phyloP scores from a whole-genome alignment of 2,113 vertebrate genomes.

The Lepidothrix coronata region DNA sequence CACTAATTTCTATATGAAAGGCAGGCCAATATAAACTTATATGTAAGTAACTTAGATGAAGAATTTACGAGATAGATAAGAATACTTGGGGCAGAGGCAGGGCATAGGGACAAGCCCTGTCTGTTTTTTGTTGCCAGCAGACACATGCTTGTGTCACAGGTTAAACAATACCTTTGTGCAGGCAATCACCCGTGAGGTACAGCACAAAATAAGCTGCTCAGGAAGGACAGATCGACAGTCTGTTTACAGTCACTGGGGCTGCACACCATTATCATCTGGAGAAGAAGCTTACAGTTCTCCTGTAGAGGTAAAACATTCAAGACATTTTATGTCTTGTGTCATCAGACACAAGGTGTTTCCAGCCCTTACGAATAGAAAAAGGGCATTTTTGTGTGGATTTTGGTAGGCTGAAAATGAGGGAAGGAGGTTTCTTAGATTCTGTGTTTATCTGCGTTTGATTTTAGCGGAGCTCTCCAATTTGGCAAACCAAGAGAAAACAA shows the following conservation, averaged over 20 bases:
- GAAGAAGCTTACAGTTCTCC: background rate
- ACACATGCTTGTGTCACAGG: background rate
- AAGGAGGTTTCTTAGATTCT: background rate
- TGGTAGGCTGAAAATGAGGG: background rate
- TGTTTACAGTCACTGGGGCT: background rate
- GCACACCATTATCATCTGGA: accelerated
- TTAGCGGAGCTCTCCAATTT: background rate
- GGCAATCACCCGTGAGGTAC: background rate
- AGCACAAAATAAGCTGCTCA: background rate
- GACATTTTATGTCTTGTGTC: background rate
- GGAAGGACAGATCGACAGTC: background rate
- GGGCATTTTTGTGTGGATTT: background rate
- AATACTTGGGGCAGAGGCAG: background rate
- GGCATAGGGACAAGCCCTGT: background rate
- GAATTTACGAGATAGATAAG: background rate
- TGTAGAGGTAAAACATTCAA: background rate
- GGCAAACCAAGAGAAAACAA: background rate
- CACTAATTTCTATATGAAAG: background rate
- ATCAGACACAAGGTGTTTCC: background rate
- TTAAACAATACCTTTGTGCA: background rate
- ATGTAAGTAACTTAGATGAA: background rate
- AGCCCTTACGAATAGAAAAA: background rate
- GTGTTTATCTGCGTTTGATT: background rate
- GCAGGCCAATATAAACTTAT: background rate
- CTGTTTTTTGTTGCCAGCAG: background rate